Base-by-base conservation (phyloP, 2,113 vertebrate genomes). In the Climacteris rufus region DNA sequence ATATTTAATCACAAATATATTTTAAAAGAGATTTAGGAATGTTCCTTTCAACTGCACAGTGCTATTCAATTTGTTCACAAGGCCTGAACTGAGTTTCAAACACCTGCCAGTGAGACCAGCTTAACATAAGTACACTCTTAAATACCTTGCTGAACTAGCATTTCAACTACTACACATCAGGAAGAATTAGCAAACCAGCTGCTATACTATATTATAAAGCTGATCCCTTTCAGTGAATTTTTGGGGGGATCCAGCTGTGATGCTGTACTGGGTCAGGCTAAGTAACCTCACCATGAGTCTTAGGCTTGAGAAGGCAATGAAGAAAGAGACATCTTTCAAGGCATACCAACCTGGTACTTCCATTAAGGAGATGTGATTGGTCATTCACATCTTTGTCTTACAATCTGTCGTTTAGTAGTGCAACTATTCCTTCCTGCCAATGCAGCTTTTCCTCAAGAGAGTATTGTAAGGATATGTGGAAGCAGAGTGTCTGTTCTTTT, bases 241-340 rank as follows among this genome's bases (percentile, higher is more conserved):
- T 33, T 39, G 11, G 18, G 13, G 7, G 7, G 6, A 2, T 35
- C 9, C 8, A 8, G 0, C 11, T 60, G 30, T 49, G 17, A 2
- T 63, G 15, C 7, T 70, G 5, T 39, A 13, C 14, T 31, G 17
- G 9, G 28, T 61, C 8, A 7, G 87, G 23, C 24, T 54, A 57
- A 18, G 12, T n/a, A 63, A 75, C 9, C 24, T 61, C 13, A 15
- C 16, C 3, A 3, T 19, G 19, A 89, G 24, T 31, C 31, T 49
- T 15, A 60, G 33, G 7, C 7, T 60, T 49, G 44, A 52, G 19
- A 6, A 89, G n/a, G 7, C 6, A 54, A 49, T 30, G 40, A 49
- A 56, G 35, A 27, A 71, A 39, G 8, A 42, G 8, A 1, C 30
- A 7, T 20, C 3, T 78, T 56, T 44, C 33, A 53, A 15, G 23